A percentile compares a stretch with the other conserved stretches of the same genome.
Evolutionary conservation across 2,888 invertebrate species (phyloP).

Genomic region (Drosophila maculinotata): DNA sequence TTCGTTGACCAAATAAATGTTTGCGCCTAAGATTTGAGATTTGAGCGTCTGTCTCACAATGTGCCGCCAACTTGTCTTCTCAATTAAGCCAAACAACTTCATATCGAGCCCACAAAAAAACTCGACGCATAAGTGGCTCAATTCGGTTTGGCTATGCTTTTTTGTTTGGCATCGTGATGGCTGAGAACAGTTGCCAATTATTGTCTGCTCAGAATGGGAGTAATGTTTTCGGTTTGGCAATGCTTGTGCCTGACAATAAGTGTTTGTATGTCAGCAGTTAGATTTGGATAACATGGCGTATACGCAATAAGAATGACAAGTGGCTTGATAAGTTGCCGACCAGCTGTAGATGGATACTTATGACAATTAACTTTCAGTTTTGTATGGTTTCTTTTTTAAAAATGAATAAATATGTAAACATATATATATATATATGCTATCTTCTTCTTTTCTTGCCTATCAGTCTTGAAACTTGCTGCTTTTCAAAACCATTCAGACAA

Average conservation of each 20-base stretch:
- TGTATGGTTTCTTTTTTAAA: not conserved
- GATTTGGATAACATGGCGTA: constrained; percentile 38
- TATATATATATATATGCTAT: too few species aligned
- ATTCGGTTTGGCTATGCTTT: constrained; percentile 13
- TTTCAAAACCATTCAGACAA: not conserved
- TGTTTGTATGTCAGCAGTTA: constrained; percentile 27
- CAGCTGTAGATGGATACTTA: not conserved
- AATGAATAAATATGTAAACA: too few species aligned
- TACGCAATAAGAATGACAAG: constrained; percentile 28
- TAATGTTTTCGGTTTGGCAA: constrained; percentile 24
- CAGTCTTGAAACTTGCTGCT: too few species aligned
- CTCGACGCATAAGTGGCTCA: constrained; percentile 36
- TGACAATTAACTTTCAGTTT: not conserved
- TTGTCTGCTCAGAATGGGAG: constrained; percentile 38
- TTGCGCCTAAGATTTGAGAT: constrained; percentile 8
- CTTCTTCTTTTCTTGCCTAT: too few species aligned
- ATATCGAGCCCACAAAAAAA: constrained; percentile 12
- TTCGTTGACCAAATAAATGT: constrained; percentile 69
- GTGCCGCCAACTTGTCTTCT: constrained; percentile 34
- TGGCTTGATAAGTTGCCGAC: not conserved
- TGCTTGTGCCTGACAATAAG: constrained; percentile 5
- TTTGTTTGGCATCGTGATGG: too few species aligned
- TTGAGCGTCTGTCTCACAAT: constrained; percentile 21
- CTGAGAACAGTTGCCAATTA: constrained; percentile 71
- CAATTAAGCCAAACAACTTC: constrained; percentile 46